A percentile compares a stretch with the other conserved stretches of the same genome.
Conservation (phyloP, 2,113 vertebrate genomes). For the Stigmatopora nigra region DNA sequence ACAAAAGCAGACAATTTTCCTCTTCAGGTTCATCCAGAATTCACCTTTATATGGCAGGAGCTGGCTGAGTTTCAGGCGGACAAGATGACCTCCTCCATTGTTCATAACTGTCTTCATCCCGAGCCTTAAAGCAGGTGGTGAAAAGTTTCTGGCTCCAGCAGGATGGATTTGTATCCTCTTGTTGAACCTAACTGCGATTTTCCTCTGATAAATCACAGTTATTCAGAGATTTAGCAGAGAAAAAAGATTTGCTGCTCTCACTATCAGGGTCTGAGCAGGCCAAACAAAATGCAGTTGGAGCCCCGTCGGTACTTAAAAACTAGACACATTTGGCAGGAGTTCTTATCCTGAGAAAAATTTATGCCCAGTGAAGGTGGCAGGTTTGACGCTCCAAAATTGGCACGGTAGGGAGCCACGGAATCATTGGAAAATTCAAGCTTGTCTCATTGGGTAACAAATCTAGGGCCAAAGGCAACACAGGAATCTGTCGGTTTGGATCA, state of each 20-base stretch:
- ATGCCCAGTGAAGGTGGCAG: neutral
- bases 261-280: neutral
- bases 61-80: neutral
- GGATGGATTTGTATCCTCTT: neutral
- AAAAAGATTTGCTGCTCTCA: neutral
- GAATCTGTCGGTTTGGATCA: neutral
- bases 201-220: neutral
- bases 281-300: neutral
- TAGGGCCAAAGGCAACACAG: neutral
- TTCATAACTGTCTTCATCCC: constrained; percentile 15
- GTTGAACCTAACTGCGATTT: constrained; percentile 27
- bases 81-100: neutral
- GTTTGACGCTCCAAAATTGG: neutral
- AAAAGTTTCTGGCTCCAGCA: neutral
- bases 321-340: neutral
- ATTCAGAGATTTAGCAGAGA: neutral
- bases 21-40: constrained; percentile 27
- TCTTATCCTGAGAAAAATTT: neutral
- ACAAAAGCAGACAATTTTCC: constrained; percentile 20
- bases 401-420: neutral
- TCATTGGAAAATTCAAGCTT: neutral
- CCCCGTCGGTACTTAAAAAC: neutral
- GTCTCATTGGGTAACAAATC: neutral
- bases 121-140: neutral
- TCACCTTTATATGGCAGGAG: constrained; percentile 28